Base-by-base conservation (phyloP, 2,888 invertebrate genomes). In the Parnassius smintheus region DNA sequence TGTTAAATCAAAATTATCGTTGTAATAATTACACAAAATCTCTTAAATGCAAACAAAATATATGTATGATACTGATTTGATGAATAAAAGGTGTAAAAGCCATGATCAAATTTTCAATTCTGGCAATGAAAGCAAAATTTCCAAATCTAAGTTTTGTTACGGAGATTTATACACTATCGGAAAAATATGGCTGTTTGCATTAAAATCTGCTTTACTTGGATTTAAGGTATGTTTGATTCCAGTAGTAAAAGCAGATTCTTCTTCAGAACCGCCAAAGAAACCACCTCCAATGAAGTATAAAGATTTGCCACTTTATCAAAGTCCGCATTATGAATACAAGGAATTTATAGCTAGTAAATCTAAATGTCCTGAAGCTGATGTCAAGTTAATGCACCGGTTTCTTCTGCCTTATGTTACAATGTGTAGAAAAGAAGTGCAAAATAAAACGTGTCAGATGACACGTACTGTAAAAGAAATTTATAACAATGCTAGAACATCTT, bases 201-300 rank as follows among this genome's bases (percentile, higher is more conserved):
- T 87, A 0, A 75, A 75, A 59, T 65, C 64, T 0, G 76, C 71
- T 2, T 56, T 87, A 2, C 66, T 80, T 8, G 83, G 85, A 4
- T 60, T 71, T 0, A 76, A 76, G n/a, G 56, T 82, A 3, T 66
- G 70, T 2, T 2, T 85, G 0, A 64, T 87, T 1, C 87, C 87
- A 1, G 65, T 69, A 0, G 80, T 86, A 0, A n/a, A 78, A 10
- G 83, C 84, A 1, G 81, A 78, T 1, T 70, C 70, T 0, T 65
- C 62, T 0, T 59, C 70, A 0, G 74, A 73, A 2, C 48, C 70
- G 2, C 83, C 84, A 0, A 61, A 72, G 46, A 81, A 66, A 59
- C 88, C 88, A 1, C 82, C 86, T 0, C 73, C 74, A 2, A 87
- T 87, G 86, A 85, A 75, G 62, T 85, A 80, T 58, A 76, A 74